Evolutionary conservation across 92 coral and sea anemone genomes (phyloP), one percentile per base, ranked within the genome.

Genomic region (Umimayanthus kanabou): DNA sequence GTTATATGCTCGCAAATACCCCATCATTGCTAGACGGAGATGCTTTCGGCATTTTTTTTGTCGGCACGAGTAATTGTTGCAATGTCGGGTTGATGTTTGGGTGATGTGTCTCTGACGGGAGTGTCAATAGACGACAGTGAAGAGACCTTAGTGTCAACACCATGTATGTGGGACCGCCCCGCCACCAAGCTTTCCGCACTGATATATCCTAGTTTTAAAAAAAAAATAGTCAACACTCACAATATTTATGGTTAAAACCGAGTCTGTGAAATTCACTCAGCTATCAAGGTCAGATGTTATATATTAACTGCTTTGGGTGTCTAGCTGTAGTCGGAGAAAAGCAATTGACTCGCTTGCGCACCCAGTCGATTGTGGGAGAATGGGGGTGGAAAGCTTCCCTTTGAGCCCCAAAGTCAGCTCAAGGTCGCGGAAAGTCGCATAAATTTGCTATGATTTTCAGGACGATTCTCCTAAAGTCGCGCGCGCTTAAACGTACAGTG

Each of bases 21-120:
- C 47, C 33, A 49, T 37, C 29, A 22, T 22, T 26, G 22, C 40
- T 15, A 7, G 65, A 50, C n/a, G n/a, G 15, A 42, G 77, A 15
- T 49, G 39, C 13, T 47, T 83, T 83, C 77, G 78, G 87, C 45
- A 4, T 45, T 45, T 79, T 79, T 33, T 83, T 83, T 83, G 87
- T 83, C 87, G 87, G 87, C 45, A 83, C 7, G 65, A 6, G 57
- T 47, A 70, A 83, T 67, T 42, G 87, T 29, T 39, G 50, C 77
- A 70, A 2, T 47, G 58, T 65, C 85, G 85, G 39, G 28, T 80
- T 80, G 73, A 45, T 70, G 73, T 70, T 42, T 8, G 16, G 28
- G 28, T 71, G 78, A 83, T 67, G 65, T 70, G 25, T 66, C 76
- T 57, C 47, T 83, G 65, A 70, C 65, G 64, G 28, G 87, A 69